phyloP scores from a whole-genome alignment of 2,888 invertebrate genomes.

The Carcina quercana region DNA sequence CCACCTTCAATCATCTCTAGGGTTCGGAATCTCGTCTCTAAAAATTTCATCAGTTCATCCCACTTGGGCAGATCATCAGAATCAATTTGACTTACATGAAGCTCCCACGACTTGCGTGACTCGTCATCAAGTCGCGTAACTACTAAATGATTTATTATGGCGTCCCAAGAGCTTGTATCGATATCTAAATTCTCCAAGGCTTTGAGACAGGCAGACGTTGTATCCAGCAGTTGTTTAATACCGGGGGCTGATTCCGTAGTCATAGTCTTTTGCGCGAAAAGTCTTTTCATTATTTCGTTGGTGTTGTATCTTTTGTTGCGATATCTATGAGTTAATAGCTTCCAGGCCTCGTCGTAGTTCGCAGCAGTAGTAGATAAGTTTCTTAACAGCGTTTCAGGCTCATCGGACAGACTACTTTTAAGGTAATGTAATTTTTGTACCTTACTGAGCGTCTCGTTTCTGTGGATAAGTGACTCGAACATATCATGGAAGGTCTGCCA shows the following conservation, averaged over 20 bases:
- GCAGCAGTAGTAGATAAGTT: constrained; percentile 14
- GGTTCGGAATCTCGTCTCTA: constrained; percentile 10
- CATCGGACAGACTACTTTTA: constrained; percentile 16
- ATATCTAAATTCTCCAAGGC: constrained; percentile 9
- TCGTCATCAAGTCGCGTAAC: constrained; percentile 14
- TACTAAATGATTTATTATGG: constrained; percentile 10
- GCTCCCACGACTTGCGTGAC: constrained; percentile 11
- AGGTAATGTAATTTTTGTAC: constrained; percentile 21
- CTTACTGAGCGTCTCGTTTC: constrained; percentile 6
- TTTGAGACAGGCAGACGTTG: constrained; percentile 11
- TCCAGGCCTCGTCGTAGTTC: constrained; percentile 19
- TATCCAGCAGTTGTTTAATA: constrained; percentile 13
- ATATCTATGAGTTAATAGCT: constrained; percentile 14
- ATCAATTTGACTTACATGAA: not conserved
- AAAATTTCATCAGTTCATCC: constrained; percentile 9
- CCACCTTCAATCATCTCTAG: constrained; percentile 10
- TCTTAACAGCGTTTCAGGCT: constrained; percentile 13
- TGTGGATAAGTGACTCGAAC: not conserved
- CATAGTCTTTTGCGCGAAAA: constrained; percentile 14
- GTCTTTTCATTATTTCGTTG: constrained; percentile 14
- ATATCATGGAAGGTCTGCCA: constrained; percentile 18
- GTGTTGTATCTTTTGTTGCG: constrained; percentile 17
- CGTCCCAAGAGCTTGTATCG: constrained; percentile 11
- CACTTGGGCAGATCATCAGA: constrained; percentile 7
- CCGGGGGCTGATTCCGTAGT: constrained; percentile 10